phyloP scores from a whole-genome alignment of 64 coral and sea anemone genomes.

The Pocillopora damicornis region DNA sequence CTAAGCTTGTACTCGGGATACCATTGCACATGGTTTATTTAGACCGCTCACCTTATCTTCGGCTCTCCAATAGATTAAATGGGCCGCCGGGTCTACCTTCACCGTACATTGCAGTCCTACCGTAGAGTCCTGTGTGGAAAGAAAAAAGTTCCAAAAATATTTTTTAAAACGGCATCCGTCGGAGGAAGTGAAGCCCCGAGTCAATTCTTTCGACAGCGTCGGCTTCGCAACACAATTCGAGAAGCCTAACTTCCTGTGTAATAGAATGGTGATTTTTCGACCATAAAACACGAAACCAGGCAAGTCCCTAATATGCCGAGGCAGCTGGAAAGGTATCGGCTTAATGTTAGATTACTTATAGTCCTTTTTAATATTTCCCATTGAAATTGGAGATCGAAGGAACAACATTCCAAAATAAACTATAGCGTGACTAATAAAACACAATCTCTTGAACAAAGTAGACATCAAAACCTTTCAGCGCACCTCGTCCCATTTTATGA shows the following conservation, averaged over 20 bases:
- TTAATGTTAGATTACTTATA: constrained; percentile 19
- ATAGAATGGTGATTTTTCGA: background rate
- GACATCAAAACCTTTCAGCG: constrained; percentile 26
- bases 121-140: constrained; percentile 58
- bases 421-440: constrained; percentile 27
- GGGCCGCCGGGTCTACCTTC: constrained; percentile 80
- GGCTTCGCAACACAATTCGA: constrained; percentile 5
- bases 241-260: constrained; percentile 45
- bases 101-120: constrained; percentile 65
- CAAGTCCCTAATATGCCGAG: background rate
- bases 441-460: background rate
- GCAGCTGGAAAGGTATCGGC: background rate
- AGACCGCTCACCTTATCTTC: constrained; percentile 79
- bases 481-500: constrained; percentile 94
- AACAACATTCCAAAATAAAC: background rate
- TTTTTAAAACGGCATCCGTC: background rate
- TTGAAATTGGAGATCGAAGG: constrained; percentile 32
- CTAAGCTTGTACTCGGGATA: background rate
- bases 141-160: constrained; percentile 12
- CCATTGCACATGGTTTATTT: constrained; percentile 22
- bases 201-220: constrained; percentile 1
- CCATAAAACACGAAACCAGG: background rate
- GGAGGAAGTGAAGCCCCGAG: constrained; percentile 11
- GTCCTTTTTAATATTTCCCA: background rate
- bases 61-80: constrained; percentile 88